These are phyloP conservation scores for Lycocorax pyrrhopterus DNA, from an alignment of 2,113 vertebrate genomes.

Conservation along the genomic window DNA sequence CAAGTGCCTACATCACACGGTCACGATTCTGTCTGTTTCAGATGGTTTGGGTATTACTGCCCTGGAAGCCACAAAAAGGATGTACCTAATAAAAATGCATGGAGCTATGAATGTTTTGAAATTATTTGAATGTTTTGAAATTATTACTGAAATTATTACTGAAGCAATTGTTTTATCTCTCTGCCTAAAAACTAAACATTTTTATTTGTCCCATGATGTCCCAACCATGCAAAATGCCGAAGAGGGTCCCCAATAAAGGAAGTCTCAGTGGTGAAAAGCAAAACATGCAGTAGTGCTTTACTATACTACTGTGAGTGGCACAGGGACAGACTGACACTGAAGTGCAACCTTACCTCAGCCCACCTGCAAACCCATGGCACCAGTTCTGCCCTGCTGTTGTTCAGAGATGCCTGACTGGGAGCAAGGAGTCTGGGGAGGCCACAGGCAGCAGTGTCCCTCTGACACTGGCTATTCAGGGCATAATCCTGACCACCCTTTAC, in stretches of 20 bases:
- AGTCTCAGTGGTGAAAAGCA: neutral
- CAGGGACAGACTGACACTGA: neutral
- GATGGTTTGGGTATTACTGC: neutral
- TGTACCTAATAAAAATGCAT: neutral
- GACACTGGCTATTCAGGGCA: neutral
- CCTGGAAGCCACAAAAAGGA: neutral
- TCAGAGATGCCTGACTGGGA: neutral
- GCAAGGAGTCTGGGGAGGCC: neutral
- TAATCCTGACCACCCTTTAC: neutral
- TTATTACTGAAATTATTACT: neutral
- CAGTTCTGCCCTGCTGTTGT: neutral
- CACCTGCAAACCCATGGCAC: neutral
- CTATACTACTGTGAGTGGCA: neutral
- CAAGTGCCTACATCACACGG: neutral
- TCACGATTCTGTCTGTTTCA: neutral
- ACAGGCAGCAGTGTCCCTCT: neutral
- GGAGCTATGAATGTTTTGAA: neutral
- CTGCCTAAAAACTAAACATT: neutral
- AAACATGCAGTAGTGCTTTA: neutral
- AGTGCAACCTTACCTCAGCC: neutral
- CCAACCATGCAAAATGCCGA: accelerated
- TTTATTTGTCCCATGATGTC: neutral
- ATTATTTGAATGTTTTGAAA: neutral
- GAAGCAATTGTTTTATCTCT: neutral
- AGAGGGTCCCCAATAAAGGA: neutral